These are phyloP conservation scores for Oscheius myriophilus DNA, from an alignment of 2,888 invertebrate species.

Conservation along the genomic window DNA sequence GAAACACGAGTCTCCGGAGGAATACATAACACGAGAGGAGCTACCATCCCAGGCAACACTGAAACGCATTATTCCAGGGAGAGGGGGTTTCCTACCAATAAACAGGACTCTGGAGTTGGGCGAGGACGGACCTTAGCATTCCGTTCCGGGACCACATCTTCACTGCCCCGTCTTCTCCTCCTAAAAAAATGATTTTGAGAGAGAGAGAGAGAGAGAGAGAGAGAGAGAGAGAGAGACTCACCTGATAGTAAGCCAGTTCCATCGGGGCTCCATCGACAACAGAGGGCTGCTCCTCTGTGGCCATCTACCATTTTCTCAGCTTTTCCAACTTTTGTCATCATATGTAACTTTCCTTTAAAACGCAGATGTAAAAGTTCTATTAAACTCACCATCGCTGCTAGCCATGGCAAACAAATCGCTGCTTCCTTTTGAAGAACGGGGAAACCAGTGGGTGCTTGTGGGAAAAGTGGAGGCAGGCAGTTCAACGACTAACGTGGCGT, in stretches of 20 bases:
- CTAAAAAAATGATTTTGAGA: conserved; percentile 71
- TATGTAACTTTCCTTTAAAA: conserved; percentile 81
- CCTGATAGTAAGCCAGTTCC: conserved; percentile 92
- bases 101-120: conserved; percentile 76
- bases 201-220: too few relatives aligned
- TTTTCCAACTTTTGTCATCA: conserved; percentile 87
- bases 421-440: conserved; percentile 36
- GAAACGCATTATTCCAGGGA: background rate
- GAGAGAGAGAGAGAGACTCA: too few relatives aligned
- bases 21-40: conserved; percentile 74
- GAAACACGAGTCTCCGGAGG: conserved; percentile 75
- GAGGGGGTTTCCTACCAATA: conserved; percentile 32
- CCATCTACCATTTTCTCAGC: conserved; percentile 92
- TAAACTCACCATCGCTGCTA: conserved; percentile 56
- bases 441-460: conserved; percentile 50
- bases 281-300: conserved; percentile 85
- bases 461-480: conserved; percentile 46
- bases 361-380: too few relatives aligned
- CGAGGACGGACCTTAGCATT: conserved; percentile 85
- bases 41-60: conserved; percentile 62
- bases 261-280: conserved; percentile 92
- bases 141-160: conserved; percentile 97
- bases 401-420: conserved; percentile 51
- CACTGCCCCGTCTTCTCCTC: conserved; percentile 93
- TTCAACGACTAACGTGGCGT: conserved; percentile 37